Conservation (phyloP, 2,113 vertebrate genomes). For the Ariopsis seemanni region DNA sequence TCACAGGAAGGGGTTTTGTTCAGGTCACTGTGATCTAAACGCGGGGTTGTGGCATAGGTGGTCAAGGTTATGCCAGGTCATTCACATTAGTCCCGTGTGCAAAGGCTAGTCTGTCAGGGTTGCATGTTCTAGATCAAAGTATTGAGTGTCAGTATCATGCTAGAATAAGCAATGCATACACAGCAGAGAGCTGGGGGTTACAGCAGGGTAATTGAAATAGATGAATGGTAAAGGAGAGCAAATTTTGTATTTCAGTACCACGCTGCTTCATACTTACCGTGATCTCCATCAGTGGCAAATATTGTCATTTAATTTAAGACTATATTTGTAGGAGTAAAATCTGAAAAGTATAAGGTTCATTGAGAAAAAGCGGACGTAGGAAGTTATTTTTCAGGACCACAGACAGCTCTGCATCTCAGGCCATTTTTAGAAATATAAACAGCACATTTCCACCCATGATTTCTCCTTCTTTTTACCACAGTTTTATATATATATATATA, state of each 20-base stretch:
- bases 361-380: neutral
- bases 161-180: conserved; percentile 70
- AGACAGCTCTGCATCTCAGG: neutral
- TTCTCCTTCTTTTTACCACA: neutral
- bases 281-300: conserved; percentile 5
- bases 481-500: neutral
- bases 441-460: neutral
- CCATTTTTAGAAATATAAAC: conserved; percentile 48
- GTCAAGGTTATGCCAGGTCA: conserved; percentile 77
- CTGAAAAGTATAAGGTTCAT: neutral
- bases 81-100: conserved; percentile 70
- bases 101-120: conserved; percentile 64
- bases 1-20: conserved; percentile 71
- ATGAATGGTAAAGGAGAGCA: conserved; percentile 58
- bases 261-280: conserved; percentile 1
- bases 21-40: conserved; percentile 67
- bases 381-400: conserved; percentile 13
- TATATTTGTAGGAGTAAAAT: neutral
- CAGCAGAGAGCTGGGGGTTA: conserved; percentile 70
- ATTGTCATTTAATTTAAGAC: conserved; percentile 26
- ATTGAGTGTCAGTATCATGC: conserved; percentile 68
- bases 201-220: conserved; percentile 69
- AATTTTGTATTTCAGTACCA: conserved; percentile 36
- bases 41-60: conserved; percentile 68
- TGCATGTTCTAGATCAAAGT: conserved; percentile 73